A percentile compares a stretch with the other conserved stretches of the same genome.
These are phyloP conservation scores for Neopelma chrysocephalum DNA, from an alignment of 2,797 vertebrate species.

Conservation along the genomic window DNA sequence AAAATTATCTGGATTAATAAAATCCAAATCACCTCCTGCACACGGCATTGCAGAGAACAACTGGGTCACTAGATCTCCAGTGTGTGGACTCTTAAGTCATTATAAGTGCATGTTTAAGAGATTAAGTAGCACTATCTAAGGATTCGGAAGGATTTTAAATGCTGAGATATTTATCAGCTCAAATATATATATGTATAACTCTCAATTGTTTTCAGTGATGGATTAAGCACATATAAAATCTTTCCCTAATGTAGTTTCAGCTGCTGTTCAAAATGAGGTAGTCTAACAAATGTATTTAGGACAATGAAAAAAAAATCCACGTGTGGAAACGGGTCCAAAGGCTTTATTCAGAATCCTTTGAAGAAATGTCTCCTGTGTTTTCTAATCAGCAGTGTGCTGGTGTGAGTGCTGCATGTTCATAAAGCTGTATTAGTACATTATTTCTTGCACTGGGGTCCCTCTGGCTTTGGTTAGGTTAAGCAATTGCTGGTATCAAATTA, in stretches of 20 bases:
- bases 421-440: not conserved
- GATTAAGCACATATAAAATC: not conserved
- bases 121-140: not conserved
- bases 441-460: not conserved
- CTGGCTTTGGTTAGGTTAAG: not conserved
- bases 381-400: constrained; percentile 31
- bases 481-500: not conserved
- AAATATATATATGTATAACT: not conserved
- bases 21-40: not conserved
- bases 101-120: not conserved
- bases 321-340: constrained; percentile 24
- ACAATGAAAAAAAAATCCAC: constrained; percentile 30
- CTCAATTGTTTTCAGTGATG: not conserved
- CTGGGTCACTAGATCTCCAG: not conserved
- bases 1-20: constrained; percentile 10
- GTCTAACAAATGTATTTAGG: constrained; percentile 57
- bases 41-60: not conserved
- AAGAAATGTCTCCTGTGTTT: constrained; percentile 48
- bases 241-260: not conserved
- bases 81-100: not conserved
- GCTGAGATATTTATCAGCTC: constrained; percentile 10
- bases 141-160: constrained; percentile 4
- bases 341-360: constrained; percentile 46
- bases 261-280: not conserved
- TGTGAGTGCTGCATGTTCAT: not conserved